Evolutionary conservation across 2,888 invertebrate species (phyloP).

Genomic region (Epiblema foenella): DNA sequence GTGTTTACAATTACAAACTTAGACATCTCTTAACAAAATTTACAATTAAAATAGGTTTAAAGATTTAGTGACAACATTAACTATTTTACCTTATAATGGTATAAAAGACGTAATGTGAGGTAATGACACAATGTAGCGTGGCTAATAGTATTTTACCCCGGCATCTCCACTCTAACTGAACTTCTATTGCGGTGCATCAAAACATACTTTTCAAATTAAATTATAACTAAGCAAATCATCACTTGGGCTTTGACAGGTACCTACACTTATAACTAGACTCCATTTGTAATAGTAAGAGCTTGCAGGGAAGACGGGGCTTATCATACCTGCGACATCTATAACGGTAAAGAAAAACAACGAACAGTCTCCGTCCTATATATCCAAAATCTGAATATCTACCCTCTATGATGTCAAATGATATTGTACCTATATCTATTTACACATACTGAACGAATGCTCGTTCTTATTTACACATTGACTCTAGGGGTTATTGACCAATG

Average conservation of each 20-base stretch:
- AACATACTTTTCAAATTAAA: constrained; percentile 3
- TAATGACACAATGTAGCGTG: constrained; percentile 76
- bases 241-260: background rate
- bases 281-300: background rate
- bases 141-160: constrained; percentile 58
- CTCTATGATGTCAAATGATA: background rate
- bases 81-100: constrained; percentile 70
- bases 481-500: background rate
- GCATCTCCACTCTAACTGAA: constrained; percentile 70
- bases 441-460: background rate
- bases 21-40: constrained; percentile 72
- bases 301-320: background rate
- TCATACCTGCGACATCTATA: background rate
- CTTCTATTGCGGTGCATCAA: constrained; percentile 40
- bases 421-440: background rate
- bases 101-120: constrained; percentile 78
- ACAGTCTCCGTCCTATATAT: background rate
- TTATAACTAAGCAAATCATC: background rate
- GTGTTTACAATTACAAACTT: constrained; percentile 68
- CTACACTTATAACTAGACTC: constrained; percentile 2
- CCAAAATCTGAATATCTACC: background rate
- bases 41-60: constrained; percentile 74
- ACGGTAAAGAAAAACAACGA: background rate
- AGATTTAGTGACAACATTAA: constrained; percentile 79
- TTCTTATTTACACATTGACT: background rate